These are phyloP conservation scores for Meghimatium bilineatum DNA, from an alignment of 2,888 invertebrate genomes.

Conservation along the genomic window DNA sequence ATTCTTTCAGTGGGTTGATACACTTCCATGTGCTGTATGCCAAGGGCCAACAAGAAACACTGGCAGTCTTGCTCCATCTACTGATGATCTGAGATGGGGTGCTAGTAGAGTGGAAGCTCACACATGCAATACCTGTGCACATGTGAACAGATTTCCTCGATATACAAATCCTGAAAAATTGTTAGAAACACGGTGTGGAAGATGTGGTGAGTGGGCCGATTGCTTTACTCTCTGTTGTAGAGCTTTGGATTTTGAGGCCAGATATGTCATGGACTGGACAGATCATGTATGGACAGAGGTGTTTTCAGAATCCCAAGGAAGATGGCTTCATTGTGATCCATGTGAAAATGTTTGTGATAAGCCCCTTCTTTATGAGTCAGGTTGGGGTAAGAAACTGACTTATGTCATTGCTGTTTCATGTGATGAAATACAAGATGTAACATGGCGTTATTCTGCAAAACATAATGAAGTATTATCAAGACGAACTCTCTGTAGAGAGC, in stretches of 20 bases:
- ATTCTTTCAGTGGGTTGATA: conserved; percentile 95
- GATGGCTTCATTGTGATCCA: conserved; percentile 96
- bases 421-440: conserved; percentile 91
- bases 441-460: conserved; percentile 86
- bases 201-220: conserved; percentile 99
- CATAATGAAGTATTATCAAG: conserved; percentile 71
- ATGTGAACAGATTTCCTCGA: conserved; percentile 85
- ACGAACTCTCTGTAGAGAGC: conserved; percentile 73
- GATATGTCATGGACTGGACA: conserved; percentile 83
- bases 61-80: conserved; percentile 78
- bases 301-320: conserved; percentile 82
- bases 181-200: conserved; percentile 86
- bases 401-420: conserved; percentile 92
- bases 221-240: conserved; percentile 84
- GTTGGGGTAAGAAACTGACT: conserved; percentile 85
- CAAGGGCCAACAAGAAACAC: conserved; percentile 76
- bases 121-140: conserved; percentile 67
- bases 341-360: conserved; percentile 92
- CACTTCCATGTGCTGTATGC: conserved; percentile 84
- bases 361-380: conserved; percentile 90
- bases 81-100: conserved; percentile 77
- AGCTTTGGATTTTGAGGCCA: conserved; percentile 78
- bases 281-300: conserved; percentile 99
- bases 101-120: conserved; percentile 79
- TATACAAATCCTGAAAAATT: conserved; percentile 89